Conservation (phyloP, 2,113 vertebrate species). For the Ageneiosus marmoratus region DNA sequence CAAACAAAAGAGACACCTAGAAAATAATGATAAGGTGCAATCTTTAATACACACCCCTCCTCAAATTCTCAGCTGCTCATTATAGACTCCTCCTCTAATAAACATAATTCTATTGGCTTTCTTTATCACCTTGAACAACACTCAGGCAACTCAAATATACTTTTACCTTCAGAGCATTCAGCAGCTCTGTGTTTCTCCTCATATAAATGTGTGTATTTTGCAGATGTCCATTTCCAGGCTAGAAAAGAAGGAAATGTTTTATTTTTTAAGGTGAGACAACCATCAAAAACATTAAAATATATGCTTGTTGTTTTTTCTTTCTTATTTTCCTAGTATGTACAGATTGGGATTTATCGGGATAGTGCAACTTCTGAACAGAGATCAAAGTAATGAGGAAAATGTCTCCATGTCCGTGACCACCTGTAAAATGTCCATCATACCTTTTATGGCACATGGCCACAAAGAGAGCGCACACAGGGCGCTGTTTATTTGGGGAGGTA, state of each 20-base stretch:
- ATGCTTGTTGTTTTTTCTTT: not conserved
- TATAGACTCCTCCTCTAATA: conserved; percentile 44
- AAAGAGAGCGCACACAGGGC: not conserved
- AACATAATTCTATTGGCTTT: conserved; percentile 28
- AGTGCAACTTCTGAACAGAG: not conserved
- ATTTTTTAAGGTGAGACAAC: conserved; percentile 27
- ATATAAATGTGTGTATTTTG: not conserved
- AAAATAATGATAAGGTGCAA: conserved; percentile 1
- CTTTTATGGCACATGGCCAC: not conserved
- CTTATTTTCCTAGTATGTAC: not conserved
- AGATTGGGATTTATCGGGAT: not conserved
- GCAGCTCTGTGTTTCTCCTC: not conserved
- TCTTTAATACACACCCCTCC: conserved; percentile 28
- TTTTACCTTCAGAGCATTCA: conserved; percentile 12
- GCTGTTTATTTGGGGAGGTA: conserved; percentile 17
- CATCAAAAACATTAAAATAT: not conserved
- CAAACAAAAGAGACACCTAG: not conserved
- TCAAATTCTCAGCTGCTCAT: conserved; percentile 25
- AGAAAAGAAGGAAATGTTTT: not conserved
- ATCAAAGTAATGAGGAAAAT: conserved; percentile 1
- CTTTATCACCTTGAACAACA: conserved; percentile 41
- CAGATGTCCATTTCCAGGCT: not conserved
- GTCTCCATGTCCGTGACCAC: not conserved
- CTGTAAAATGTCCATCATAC: not conserved
- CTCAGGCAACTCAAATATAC: not conserved